A percentile compares a stretch with the other conserved stretches of the same genome.
phyloP scores from a whole-genome alignment of 2,113 vertebrate species.

The Crocuta crocuta region DNA sequence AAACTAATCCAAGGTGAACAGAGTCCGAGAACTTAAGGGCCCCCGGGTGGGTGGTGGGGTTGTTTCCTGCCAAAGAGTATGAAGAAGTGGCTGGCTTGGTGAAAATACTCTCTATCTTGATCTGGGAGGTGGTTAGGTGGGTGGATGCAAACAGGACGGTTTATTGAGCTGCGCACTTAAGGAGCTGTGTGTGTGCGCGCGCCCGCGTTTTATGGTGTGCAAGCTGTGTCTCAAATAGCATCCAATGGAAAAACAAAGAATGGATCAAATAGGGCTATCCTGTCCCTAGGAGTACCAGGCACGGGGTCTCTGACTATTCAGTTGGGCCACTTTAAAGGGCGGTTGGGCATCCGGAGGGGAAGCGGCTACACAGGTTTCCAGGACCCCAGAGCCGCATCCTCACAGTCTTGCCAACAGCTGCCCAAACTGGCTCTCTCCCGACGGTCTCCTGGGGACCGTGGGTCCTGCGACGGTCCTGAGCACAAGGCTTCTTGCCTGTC shows the following conservation, averaged over 20 bases:
- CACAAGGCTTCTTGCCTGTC: neutral
- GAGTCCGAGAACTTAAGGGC: neutral
- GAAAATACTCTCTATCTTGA: neutral
- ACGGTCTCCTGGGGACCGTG: neutral
- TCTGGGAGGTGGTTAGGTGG: neutral
- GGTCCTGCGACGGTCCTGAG: accelerated
- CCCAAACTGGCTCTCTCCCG: neutral
- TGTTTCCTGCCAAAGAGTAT: neutral
- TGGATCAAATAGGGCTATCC: neutral
- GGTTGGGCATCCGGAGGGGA: neutral
- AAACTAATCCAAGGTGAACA: neutral
- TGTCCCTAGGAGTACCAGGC: neutral
- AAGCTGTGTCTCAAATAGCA: neutral
- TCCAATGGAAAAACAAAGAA: neutral
- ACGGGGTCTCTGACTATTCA: neutral
- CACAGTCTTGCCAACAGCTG: too few relatives aligned
- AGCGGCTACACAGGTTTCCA: neutral
- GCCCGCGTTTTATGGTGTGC: neutral
- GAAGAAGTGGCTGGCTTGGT: neutral
- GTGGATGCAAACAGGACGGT: accelerated
- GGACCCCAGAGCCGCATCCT: neutral
- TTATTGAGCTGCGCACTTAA: accelerated
- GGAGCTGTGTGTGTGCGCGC: neutral
- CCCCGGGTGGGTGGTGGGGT: too few relatives aligned
- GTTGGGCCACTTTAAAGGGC: too few relatives aligned